Evolutionary conservation across 2,888 invertebrate species (phyloP).

Genomic region (Eucera pruinosa): DNA sequence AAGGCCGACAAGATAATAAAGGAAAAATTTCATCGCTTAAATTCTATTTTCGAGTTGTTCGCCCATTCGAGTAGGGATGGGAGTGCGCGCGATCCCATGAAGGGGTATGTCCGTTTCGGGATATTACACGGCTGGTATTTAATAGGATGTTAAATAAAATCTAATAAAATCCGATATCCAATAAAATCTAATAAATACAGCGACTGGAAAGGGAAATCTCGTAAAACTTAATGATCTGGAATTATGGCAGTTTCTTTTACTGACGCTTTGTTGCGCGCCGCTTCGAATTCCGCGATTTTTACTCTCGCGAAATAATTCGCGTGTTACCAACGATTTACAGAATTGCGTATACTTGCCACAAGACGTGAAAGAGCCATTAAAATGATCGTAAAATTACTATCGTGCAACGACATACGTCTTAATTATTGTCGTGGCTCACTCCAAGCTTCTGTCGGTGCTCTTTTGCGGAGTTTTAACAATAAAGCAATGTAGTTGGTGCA

Average conservation of each 20-base stretch:
- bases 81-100: background rate
- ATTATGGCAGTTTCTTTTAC: slow-evolving; percentile 1
- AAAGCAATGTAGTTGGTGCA: slow-evolving; percentile 28
- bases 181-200: slow-evolving; percentile 38
- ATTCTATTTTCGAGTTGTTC: slow-evolving; percentile 14
- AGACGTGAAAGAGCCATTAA: slow-evolving; percentile 37
- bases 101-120: background rate
- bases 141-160: slow-evolving; percentile 36
- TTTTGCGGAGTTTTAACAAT: slow-evolving; percentile 40
- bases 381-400: slow-evolving; percentile 46
- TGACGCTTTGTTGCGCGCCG: background rate
- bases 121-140: slow-evolving; percentile 25
- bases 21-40: background rate
- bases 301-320: background rate
- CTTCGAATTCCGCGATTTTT: slow-evolving; percentile 4
- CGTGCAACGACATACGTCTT: slow-evolving; percentile 40
- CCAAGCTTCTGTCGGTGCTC: slow-evolving; percentile 9
- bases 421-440: slow-evolving; percentile 41
- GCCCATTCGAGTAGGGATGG: too few species aligned
- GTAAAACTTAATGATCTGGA: slow-evolving; percentile 31
- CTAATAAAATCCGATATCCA: slow-evolving; percentile 31
- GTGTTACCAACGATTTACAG: background rate
- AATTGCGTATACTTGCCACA: background rate
- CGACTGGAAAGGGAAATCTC: slow-evolving; percentile 14
- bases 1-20: too few species aligned